Percentiles rank a stretch among this genome's conserved stretches.
These are phyloP conservation scores for Aspidiotus rigidus DNA, from an alignment of 2,888 invertebrate species.

Conservation along the genomic window DNA sequence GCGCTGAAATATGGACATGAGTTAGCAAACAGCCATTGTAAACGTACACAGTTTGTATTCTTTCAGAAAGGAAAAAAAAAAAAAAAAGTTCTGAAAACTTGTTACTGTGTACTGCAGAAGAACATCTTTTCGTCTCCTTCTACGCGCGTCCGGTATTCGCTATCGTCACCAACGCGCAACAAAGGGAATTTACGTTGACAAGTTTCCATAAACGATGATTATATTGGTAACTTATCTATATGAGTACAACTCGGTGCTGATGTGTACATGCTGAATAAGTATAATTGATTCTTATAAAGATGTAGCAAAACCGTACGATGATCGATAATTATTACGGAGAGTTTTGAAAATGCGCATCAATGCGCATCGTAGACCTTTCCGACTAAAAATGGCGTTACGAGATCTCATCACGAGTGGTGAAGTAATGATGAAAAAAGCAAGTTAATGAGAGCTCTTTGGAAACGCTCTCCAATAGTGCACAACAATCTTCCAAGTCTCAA, in stretches of 20 bases:
- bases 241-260: slow-evolving; percentile 1
- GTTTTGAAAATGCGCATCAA: no score
- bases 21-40: slow-evolving; percentile 16
- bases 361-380: no score
- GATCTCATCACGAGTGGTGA: no score
- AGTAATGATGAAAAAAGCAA: no score
- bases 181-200: slow-evolving; percentile 31
- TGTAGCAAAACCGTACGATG: neutral
- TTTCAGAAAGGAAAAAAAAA: neutral
- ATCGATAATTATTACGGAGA: no score
- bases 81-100: slow-evolving; percentile 18
- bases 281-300: slow-evolving; percentile 31
- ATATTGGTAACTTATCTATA: slow-evolving; percentile 18
- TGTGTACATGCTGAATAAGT: neutral
- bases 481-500: no score
- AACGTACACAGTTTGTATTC: no score
- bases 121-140: slow-evolving; percentile 1
- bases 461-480: no score
- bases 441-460: no score
- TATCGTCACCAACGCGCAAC: slow-evolving; percentile 25
- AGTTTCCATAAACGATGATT: slow-evolving; percentile 32
- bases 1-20: slow-evolving; percentile 24
- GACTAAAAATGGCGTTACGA: no score
- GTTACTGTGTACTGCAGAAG: slow-evolving; percentile 11
- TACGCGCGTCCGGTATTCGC: slow-evolving; percentile 15